Base-by-base conservation (phyloP, 2,113 vertebrate genomes). In the Nothobranchius furzeri region DNA sequence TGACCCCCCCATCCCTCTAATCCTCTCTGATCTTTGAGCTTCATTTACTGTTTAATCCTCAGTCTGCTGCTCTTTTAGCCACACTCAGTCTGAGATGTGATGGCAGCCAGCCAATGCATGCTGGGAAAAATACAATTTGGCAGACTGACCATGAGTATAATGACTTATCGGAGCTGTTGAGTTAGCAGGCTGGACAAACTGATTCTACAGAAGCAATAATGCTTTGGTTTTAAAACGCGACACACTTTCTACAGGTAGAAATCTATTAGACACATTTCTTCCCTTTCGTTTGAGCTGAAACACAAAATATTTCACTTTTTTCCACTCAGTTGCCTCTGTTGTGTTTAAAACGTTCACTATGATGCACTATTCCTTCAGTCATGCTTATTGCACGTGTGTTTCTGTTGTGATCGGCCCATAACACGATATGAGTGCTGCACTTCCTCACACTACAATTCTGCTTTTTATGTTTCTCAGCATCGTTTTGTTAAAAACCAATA, bases 1-100 rank as follows among this genome's bases (percentile, higher is more conserved):
- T 47, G 47, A 25, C 64, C 50, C 64, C 50, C 37, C 24, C 73
- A 67, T 48, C 13, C 46, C 37, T 14, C 17, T 70, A 54, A 68
- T 68, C 62, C 67, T 25, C 60, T 17, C 62, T 69, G 61, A 85
- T 83, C 80, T 73, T 13, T 55, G 66, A 64, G 75, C 46, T 60
- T 66, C 66, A 50, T 51, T 43, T 68, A 4, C 52, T 43, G 3
- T 65, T 66, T 75, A 81, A 73, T 68, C 70, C 30, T 46, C 60
- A 17, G 46, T 36, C 55, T 62, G 73, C 40, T 60, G 48, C 46
- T 64, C 61, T 36, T 73, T 7, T 14, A 50, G 58, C 25, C 35
- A 12, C 35, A 35, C 55, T 64, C 35, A 7, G 24, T 24, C 60
- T 12, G 60, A 50, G 45, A 36, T 24, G 0, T 0, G 0, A 12